phyloP scores from a whole-genome alignment of 2,888 invertebrate genomes.

The Parnassius smintheus region DNA sequence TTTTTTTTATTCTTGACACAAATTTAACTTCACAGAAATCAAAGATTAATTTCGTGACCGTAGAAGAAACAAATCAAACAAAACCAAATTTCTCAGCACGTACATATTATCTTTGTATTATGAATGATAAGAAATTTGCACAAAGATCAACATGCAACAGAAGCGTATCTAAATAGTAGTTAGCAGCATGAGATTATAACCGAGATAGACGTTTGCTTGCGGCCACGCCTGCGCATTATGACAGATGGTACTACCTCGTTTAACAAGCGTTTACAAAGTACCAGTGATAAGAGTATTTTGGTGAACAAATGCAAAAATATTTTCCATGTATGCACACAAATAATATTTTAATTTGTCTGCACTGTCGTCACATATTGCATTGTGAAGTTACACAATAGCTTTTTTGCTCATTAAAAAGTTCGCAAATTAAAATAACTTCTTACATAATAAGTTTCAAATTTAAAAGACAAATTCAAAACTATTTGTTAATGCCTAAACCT shows the following conservation, averaged over 20 bases:
- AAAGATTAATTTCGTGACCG: no score
- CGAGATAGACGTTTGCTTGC: neutral
- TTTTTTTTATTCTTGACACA: no score
- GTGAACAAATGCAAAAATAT: neutral
- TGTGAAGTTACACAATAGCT: no score
- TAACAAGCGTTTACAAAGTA: neutral
- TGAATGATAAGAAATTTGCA: slow-evolving; percentile 4
- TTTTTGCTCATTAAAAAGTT: no score
- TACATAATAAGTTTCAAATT: no score
- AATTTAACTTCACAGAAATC: no score
- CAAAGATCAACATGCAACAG: slow-evolving; percentile 14
- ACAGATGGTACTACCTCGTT: neutral
- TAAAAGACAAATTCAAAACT: no score
- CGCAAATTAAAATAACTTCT: no score
- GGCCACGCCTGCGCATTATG: slow-evolving; percentile 8
- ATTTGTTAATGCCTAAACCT: no score
- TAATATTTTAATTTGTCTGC: no score
- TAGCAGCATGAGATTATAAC: slow-evolving; percentile 4
- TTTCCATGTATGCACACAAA: neutral
- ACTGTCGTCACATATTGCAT: no score
- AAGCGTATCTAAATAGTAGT: slow-evolving; percentile 8
- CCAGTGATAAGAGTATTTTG: neutral
- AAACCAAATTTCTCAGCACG: neutral
- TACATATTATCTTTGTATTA: slow-evolving; percentile 1
- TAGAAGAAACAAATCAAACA: neutral